Conservation (phyloP, 1,140 invertebrate species). For the Hypothenemus hampei region DNA sequence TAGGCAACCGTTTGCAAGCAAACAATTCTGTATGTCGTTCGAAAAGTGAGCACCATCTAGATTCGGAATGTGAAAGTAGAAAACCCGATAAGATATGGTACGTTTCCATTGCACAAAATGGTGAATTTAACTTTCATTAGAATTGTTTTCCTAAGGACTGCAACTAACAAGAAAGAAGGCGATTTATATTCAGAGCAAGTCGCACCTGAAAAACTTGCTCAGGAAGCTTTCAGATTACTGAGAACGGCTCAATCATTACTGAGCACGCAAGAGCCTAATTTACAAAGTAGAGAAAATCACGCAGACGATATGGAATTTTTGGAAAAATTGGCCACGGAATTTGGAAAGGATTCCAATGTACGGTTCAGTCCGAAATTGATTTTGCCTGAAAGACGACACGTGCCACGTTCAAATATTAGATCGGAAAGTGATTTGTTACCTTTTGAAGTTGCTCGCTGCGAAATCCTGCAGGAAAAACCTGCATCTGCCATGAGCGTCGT, state of each 20-base stretch:
- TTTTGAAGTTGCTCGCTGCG: background rate
- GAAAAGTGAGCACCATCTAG: slow-evolving; percentile 53
- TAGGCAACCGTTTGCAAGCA: slow-evolving; percentile 35
- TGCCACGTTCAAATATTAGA: slow-evolving; percentile 3
- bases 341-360: slow-evolving; percentile 34
- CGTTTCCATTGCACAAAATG: background rate
- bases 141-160: slow-evolving; percentile 20
- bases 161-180: slow-evolving; percentile 30
- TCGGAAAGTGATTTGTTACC: slow-evolving; percentile 7
- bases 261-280: slow-evolving; percentile 58
- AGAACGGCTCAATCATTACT: slow-evolving; percentile 63
- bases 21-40: slow-evolving; percentile 43
- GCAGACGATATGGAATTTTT: slow-evolving; percentile 38
- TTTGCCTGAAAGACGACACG: slow-evolving; percentile 30
- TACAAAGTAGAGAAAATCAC: slow-evolving; percentile 42
- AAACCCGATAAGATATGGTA: slow-evolving; percentile 11
- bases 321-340: slow-evolving; percentile 40
- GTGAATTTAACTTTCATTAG: background rate
- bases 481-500: slow-evolving; percentile 51
- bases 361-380: slow-evolving; percentile 41
- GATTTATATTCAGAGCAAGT: slow-evolving; percentile 45
- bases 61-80: slow-evolving; percentile 32
- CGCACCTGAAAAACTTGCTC: slow-evolving; percentile 60
- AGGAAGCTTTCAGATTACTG: slow-evolving; percentile 62
- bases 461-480: slow-evolving; percentile 29